Evolutionary conservation across 1,140 invertebrate genomes (phyloP).

Genomic region (Dinothrombium tinctorium): DNA sequence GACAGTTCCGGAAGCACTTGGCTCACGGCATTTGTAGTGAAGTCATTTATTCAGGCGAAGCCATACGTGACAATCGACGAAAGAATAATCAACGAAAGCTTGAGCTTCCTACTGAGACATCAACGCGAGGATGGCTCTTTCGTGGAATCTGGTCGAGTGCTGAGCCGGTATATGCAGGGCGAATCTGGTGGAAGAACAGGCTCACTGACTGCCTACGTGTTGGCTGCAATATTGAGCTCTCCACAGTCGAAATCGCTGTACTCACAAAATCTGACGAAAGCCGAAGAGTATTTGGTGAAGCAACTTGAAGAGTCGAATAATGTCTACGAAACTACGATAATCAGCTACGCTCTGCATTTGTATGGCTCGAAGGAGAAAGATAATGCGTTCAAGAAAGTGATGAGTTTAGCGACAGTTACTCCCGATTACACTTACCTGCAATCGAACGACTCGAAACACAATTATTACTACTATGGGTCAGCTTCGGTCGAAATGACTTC

Average conservation of each 20-base stretch:
- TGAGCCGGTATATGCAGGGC: slow-evolving; percentile 46
- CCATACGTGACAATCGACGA: slow-evolving; percentile 47
- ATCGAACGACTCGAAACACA: slow-evolving; percentile 35
- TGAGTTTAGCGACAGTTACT: slow-evolving; percentile 35
- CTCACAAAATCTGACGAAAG: slow-evolving; percentile 19
- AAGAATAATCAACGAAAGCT: slow-evolving; percentile 38
- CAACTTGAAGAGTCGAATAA: slow-evolving; percentile 41
- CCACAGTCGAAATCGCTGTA: slow-evolving; percentile 37
- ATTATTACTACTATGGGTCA: slow-evolving; percentile 35
- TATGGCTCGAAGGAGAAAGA: too few relatives aligned
- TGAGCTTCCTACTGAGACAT: slow-evolving; percentile 49
- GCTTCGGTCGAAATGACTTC: slow-evolving; percentile 67
- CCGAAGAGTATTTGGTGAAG: slow-evolving; percentile 47
- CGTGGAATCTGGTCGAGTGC: slow-evolving; percentile 42
- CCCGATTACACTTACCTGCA: slow-evolving; percentile 7
- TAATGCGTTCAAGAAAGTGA: slow-evolving; percentile 40
- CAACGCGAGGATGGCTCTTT: slow-evolving; percentile 65
- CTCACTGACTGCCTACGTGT: slow-evolving; percentile 55
- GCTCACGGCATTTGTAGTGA: slow-evolving; percentile 80
- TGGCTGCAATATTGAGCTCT: slow-evolving; percentile 52
- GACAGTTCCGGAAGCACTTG: slow-evolving; percentile 72
- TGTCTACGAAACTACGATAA: slow-evolving; percentile 47
- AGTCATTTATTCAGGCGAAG: slow-evolving; percentile 60
- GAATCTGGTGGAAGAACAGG: slow-evolving; percentile 18
- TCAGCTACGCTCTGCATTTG: slow-evolving; percentile 52